These are phyloP conservation scores for Forbesichthys papilliferus DNA, from an alignment of 2,113 vertebrate genomes.

Conservation along the genomic window DNA sequence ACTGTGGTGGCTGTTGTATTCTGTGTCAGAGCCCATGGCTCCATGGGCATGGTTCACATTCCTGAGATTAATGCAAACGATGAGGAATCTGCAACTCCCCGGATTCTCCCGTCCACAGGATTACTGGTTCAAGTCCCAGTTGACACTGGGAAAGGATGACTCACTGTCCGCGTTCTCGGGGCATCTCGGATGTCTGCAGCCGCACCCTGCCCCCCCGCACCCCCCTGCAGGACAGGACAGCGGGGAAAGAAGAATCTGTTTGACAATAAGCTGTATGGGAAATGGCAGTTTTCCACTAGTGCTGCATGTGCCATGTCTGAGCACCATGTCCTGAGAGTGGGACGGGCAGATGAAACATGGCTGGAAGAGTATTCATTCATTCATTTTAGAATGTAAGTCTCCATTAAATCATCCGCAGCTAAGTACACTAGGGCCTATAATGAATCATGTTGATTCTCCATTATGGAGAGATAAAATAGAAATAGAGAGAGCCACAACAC, in stretches of 20 bases:
- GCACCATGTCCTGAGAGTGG: too few species aligned
- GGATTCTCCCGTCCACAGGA: conserved; percentile 71
- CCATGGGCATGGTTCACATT: conserved; percentile 71
- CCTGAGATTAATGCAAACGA: conserved; percentile 75
- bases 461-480: not conserved
- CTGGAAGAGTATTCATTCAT: not conserved
- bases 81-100: conserved; percentile 78
- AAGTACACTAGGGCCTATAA: too few species aligned
- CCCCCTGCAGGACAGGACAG: conserved; percentile 25
- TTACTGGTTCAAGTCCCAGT: conserved; percentile 77
- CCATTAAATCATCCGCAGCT: too few species aligned
- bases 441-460: not conserved
- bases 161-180: conserved; percentile 45
- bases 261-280: conserved; percentile 37
- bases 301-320: not conserved
- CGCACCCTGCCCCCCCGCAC: conserved; percentile 11
- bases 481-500: not conserved
- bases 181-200: conserved; percentile 55
- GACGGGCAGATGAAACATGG: not conserved
- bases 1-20: conserved; percentile 64
- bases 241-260: conserved; percentile 38
- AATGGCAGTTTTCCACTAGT: conserved; percentile 48
- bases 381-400: too few species aligned
- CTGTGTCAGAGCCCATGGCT: conserved; percentile 65
- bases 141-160: conserved; percentile 64